A percentile compares a stretch with the other conserved stretches of the same genome.
Evolutionary conservation across 2,113 vertebrate genomes (phyloP).

Genomic region (Lutjanus erythropterus): DNA sequence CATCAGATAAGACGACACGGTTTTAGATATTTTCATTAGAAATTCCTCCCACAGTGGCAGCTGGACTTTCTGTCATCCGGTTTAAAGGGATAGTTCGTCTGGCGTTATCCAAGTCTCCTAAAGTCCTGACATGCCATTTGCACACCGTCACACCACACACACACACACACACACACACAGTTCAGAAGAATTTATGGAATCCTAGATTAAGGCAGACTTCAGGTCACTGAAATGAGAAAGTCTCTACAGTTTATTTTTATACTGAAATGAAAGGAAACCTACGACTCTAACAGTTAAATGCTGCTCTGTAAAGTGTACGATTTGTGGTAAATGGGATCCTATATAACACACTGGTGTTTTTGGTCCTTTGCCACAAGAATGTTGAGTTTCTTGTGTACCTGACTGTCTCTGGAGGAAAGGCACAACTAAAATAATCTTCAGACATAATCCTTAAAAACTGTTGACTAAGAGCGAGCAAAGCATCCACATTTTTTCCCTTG

Average conservation of each 20-base stretch:
- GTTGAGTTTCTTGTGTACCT: slow-evolving; percentile 18
- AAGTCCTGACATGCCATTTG: too few relatives aligned
- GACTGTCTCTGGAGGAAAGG: slow-evolving; percentile 19
- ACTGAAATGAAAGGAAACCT: background rate
- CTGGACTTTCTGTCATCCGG: too few relatives aligned
- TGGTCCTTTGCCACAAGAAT: slow-evolving; percentile 12
- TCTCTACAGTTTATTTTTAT: background rate
- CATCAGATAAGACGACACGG: too few relatives aligned
- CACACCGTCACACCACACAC: too few relatives aligned
- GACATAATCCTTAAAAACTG: slow-evolving; percentile 44
- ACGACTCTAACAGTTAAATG: background rate
- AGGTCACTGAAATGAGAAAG: background rate
- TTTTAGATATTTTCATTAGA: too few relatives aligned
- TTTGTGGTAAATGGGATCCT: background rate
- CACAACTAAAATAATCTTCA: slow-evolving; percentile 32
- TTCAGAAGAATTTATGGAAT: too few relatives aligned
- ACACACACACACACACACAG: too few relatives aligned
- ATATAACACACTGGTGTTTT: background rate
- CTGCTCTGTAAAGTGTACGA: background rate
- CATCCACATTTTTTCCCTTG: slow-evolving; percentile 23
- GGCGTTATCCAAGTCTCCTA: too few relatives aligned
- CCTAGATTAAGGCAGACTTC: too few relatives aligned
- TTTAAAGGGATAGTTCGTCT: too few relatives aligned
- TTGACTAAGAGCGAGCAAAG: slow-evolving; percentile 14
- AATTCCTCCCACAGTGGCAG: too few relatives aligned